phyloP scores from a whole-genome alignment of 1,140 invertebrate genomes.

The Tyrophagus putrescentiae region DNA sequence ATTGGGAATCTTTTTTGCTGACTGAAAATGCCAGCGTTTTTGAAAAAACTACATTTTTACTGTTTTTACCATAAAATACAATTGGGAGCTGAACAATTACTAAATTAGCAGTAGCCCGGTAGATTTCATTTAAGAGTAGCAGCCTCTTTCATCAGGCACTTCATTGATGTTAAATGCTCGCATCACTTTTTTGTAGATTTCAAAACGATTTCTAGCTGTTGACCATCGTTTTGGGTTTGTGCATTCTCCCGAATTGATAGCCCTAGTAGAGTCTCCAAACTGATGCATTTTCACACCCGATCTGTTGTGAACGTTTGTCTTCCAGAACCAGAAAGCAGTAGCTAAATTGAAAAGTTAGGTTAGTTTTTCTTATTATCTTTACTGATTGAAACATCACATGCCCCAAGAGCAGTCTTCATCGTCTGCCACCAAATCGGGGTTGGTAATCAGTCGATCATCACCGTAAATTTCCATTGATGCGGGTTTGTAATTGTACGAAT shows the following conservation, averaged over 20 bases:
- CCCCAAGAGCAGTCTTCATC: slow-evolving; percentile 24
- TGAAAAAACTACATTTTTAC: too few species aligned
- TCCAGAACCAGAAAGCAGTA: slow-evolving; percentile 25
- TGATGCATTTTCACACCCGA: background rate
- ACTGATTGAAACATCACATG: too few species aligned
- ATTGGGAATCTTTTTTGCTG: too few species aligned
- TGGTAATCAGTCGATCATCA: slow-evolving; percentile 15
- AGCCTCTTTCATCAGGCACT: background rate
- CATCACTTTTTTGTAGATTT: slow-evolving; percentile 1
- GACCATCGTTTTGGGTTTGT: slow-evolving; percentile 1
- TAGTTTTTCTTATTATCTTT: too few species aligned
- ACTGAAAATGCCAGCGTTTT: too few species aligned
- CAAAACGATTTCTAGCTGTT: background rate
- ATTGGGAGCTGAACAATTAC: too few species aligned
- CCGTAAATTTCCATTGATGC: slow-evolving; percentile 5
- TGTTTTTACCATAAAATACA: too few species aligned
- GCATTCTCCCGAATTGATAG: slow-evolving; percentile 3
- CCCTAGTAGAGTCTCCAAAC: slow-evolving; percentile 9
- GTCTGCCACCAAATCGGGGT: slow-evolving; percentile 22
- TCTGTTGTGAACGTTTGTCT: slow-evolving; percentile 21
- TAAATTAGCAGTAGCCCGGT: too few species aligned
- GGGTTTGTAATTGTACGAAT: slow-evolving; percentile 13
- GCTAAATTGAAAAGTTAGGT: too few species aligned
- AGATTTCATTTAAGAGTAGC: slow-evolving; percentile 10
- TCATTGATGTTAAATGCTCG: background rate